Evolutionary conservation across 2,888 invertebrate genomes (phyloP), one percentile per base, ranked within the genome.

Genomic region (Cantharis rufa): DNA sequence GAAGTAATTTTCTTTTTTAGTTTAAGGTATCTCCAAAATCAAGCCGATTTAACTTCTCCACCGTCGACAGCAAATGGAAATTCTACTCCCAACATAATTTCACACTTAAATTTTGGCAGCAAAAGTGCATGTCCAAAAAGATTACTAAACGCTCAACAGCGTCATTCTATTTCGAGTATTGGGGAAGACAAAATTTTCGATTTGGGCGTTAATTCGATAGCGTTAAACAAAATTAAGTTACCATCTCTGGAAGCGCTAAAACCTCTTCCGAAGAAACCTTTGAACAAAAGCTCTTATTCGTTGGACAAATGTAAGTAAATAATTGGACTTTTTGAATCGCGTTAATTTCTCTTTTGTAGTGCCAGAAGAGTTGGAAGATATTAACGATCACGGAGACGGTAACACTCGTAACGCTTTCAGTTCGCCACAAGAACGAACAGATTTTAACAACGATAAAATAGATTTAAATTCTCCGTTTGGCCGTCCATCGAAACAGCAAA

Each of bases 21-120:
- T 81, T 89, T 94, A 79, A 91, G 92, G 70, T 92, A 93, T 84
- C 88, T 94, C 66, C 93, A 91, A 89, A 89, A 89, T 89, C 89
- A 87, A 82, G 88, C 85, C 75, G 88, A 82, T 86, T 88, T 71
- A 32, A 73, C 76, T 61, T 80, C 85, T 61, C 85, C 87, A 9
- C 72, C 81, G 13, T 79, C 80, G 1, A 80, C 80, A 0, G 79
- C 81, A 18, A 83, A 83, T 74, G 78, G 80, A 68, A 75, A 74
- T 48, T 15, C 76, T 11, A 70, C 78, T 2, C 69, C 77, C 13
- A 75, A 75, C 11, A 2, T 71, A 70, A 13, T 70, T 16, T 72
- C 77, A 9, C 88, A 89, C 64, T 76, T 79, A 71, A 80, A 79
- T 62, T 76, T 75, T 62, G 71, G 79, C 63, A 82, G 85, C 13